Percentiles rank a stretch among this genome's conserved stretches.
Conservation (phyloP, 1,140 invertebrate genomes). For the Lycorma delicatula region DNA sequence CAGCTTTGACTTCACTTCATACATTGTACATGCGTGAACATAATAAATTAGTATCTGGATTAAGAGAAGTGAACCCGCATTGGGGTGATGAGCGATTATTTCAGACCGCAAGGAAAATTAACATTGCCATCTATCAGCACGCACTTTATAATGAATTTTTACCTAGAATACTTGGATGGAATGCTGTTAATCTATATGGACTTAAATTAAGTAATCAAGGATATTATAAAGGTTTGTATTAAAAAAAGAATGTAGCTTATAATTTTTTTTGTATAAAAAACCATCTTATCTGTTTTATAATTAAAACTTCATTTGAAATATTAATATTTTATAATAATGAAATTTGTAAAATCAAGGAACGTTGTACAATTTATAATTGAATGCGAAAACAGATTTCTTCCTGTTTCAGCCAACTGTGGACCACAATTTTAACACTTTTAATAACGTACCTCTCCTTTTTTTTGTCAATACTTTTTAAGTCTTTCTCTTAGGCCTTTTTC, state of each 20-base stretch:
- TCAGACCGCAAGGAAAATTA: conserved; percentile 77
- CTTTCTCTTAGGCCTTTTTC: no score
- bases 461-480: no score
- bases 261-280: conserved; percentile 7
- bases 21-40: conserved; percentile 84
- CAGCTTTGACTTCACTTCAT: conserved; percentile 77
- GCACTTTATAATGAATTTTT: conserved; percentile 84
- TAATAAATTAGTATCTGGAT: conserved; percentile 72
- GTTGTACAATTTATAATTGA: background rate
- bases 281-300: background rate
- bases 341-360: background rate
- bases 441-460: no score
- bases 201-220: conserved; percentile 77
- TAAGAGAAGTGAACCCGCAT: conserved; percentile 68
- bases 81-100: conserved; percentile 82
- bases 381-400: background rate
- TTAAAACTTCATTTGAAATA: background rate
- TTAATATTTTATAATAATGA: no score
- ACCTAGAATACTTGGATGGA: conserved; percentile 72
- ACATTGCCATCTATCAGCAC: conserved; percentile 75
- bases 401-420: no score
- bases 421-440: no score
- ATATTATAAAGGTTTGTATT: conserved; percentile 64
- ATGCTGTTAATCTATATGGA: conserved; percentile 76
- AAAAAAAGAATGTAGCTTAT: conserved; percentile 17